phyloP scores from a whole-genome alignment of 2,797 vertebrate species.

The Octomys mimax region DNA sequence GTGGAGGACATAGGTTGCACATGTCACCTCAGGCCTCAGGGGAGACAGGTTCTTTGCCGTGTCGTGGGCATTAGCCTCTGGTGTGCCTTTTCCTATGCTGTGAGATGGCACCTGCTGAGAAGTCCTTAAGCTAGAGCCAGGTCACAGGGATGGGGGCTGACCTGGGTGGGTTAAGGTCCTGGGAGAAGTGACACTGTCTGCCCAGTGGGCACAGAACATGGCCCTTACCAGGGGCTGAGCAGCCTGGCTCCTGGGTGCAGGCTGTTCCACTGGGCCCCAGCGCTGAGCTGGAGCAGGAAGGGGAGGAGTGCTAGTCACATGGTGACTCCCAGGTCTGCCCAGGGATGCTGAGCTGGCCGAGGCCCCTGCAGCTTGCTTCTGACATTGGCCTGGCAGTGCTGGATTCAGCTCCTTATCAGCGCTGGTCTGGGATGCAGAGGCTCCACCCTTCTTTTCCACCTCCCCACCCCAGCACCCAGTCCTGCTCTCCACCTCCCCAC shows the following conservation, averaged over 20 bases:
- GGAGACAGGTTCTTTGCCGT: background rate
- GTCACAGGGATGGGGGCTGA: no score
- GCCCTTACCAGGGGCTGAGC: background rate
- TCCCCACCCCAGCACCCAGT: no score
- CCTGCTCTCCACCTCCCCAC: background rate
- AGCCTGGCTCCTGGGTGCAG: background rate
- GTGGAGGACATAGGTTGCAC: background rate
- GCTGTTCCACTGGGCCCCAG: no score
- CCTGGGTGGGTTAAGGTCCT: background rate
- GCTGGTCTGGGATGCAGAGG: background rate
- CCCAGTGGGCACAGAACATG: accelerated
- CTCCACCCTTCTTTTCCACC: background rate
- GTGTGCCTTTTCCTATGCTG: background rate
- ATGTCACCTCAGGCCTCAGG: background rate
- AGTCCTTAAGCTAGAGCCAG: background rate
- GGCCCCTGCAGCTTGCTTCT: background rate
- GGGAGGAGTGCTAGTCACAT: background rate
- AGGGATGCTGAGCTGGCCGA: background rate
- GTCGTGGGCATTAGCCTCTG: background rate
- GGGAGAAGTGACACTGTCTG: background rate
- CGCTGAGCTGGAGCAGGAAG: background rate
- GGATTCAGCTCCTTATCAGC: background rate
- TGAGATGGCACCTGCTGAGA: background rate
- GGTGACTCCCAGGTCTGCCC: background rate
- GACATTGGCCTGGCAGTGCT: background rate